phyloP scores from a whole-genome alignment of 2,113 vertebrate genomes.

The Hylia prasina region DNA sequence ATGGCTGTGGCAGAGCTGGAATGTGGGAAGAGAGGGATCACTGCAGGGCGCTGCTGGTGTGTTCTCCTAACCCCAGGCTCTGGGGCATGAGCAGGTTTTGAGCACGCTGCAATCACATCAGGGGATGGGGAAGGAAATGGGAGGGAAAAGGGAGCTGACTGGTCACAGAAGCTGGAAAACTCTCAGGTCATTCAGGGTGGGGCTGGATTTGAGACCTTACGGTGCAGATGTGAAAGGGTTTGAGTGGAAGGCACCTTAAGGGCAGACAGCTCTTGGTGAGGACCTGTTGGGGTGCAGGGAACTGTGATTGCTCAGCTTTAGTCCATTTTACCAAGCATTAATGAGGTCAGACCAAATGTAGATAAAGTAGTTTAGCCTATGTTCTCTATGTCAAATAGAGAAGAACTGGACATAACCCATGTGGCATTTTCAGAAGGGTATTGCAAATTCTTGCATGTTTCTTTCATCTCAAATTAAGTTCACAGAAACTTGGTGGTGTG shows the following conservation, averaged over 20 bases:
- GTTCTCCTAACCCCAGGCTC: not conserved
- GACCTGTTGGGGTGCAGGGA: not conserved
- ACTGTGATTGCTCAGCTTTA: not conserved
- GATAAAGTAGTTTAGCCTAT: not conserved
- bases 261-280: not conserved
- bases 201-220: not conserved
- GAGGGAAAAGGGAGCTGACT: not conserved
- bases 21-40: not conserved
- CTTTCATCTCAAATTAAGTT: not conserved
- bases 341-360: not conserved
- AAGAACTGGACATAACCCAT: not conserved
- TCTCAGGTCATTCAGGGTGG: not conserved
- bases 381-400: not conserved
- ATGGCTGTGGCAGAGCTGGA: not conserved
- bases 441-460: not conserved
- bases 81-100: not conserved
- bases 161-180: not conserved
- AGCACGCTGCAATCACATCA: fast-evolving
- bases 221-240: not conserved
- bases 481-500: not conserved
- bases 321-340: not conserved
- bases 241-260: not conserved
- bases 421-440: not conserved
- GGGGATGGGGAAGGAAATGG: not conserved
- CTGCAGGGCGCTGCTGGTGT: not conserved